Evolutionary conservation across 2,113 vertebrate genomes (phyloP).

Genomic region (Oreochromis aureus): DNA sequence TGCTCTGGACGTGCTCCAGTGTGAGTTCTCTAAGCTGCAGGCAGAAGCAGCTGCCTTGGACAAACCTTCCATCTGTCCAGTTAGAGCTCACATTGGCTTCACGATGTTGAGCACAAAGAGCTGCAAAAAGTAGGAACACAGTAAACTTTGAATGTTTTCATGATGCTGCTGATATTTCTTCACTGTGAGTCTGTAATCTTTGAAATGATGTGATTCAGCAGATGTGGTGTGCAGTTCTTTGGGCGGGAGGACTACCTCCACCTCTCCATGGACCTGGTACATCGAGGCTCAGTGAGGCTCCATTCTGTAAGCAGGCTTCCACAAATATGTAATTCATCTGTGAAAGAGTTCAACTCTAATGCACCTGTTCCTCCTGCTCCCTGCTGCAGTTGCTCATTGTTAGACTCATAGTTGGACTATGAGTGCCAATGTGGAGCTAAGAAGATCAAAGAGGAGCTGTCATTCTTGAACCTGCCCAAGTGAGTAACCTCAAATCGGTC

Average conservation of each 20-base stretch:
- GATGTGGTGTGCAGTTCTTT: not conserved
- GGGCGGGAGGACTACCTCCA: not conserved
- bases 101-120: rapidly evolving
- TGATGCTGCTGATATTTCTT: not conserved
- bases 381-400: no score
- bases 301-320: not conserved
- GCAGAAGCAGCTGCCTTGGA: not conserved
- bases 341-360: not conserved
- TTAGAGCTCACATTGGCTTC: not conserved
- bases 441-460: not conserved
- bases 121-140: rapidly evolving
- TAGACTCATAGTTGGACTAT: not conserved
- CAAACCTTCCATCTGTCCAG: not conserved
- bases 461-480: not conserved
- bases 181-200: rapidly evolving
- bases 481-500: not conserved
- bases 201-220: not conserved
- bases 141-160: not conserved
- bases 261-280: not conserved
- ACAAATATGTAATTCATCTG: not conserved
- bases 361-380: not conserved
- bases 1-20: not conserved
- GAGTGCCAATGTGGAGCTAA: not conserved
- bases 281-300: not conserved
- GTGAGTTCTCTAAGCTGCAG: not conserved